Base-by-base conservation (phyloP, 2,113 vertebrate species). In the Toxostoma redivivum region DNA sequence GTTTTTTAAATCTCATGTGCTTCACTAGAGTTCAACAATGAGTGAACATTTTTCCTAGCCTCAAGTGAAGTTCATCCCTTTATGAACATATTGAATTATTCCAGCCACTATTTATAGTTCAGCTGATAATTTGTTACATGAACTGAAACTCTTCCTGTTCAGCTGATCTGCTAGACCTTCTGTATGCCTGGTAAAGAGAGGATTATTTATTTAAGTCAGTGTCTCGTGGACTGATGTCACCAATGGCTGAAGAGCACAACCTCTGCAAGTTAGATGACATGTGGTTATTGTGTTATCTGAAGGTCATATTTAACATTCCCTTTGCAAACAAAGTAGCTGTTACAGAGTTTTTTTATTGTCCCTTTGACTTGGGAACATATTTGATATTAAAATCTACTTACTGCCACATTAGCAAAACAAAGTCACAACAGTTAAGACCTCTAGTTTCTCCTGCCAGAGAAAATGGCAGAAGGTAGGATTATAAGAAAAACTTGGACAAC, bases 11-110 rank as follows among this genome's bases (percentile, higher is more conserved):
- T 15, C 62, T 80, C 30, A 2, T 25, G 31, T 89, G 74, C 74
- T 93, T 48, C 66, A 81, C 54, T 27, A 11, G 51, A 71, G 67
- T 33, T 77, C 21, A 51, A 92, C 51, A 76, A 88, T 21, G 50
- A 71, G 6, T 66, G 62, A 83, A n/a, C 17, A 31, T 51, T 74
- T 88, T 91, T 94, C 93, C 95, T 94, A 83, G 88, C 95, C 95
- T 92, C 71, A 50, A 90, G 95, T 69, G 2, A 92, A 60, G 48
- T 60, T 81, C 79, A 93, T 62, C 62, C 38, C 54, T 66, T 86
- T 61, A 86, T 48, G 67, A 96, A 73, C 72, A 61, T 53, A 90
- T 22, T 78, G 92, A 88, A 92, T 95, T 95, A 95, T 74, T 86
- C 24, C 15, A 7, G 58, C 8, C 28, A 17, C 76, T 96, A 92